phyloP scores from a whole-genome alignment of 2,888 invertebrate species.

The Esperia sulphurella region DNA sequence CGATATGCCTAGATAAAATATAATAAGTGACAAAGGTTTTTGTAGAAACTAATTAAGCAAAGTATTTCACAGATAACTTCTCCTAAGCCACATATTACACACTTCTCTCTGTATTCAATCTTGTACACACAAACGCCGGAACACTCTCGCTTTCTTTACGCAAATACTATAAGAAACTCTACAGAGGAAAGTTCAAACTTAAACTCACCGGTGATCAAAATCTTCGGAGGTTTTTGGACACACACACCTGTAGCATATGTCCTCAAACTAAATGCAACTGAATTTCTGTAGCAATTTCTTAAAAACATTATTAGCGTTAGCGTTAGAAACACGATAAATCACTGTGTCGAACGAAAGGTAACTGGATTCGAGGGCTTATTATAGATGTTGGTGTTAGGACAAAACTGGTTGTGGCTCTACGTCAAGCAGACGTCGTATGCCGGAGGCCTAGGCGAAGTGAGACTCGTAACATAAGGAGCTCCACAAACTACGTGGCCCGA shows the following conservation, averaged over 20 bases:
- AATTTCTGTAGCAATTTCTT: constrained; percentile 42
- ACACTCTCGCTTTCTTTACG: constrained; percentile 7
- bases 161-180: neutral
- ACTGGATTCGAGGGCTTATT: constrained; percentile 39
- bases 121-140: too few species aligned
- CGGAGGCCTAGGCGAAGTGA: constrained; percentile 31
- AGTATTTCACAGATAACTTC: too few species aligned
- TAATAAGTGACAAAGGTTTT: too few species aligned
- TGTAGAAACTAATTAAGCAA: too few species aligned
- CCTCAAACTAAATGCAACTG: constrained; percentile 40
- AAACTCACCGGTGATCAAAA: constrained; percentile 79
- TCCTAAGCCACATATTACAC: too few species aligned
- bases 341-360: constrained; percentile 43
- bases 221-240: constrained; percentile 64
- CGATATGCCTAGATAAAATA: too few species aligned
- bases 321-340: constrained; percentile 46
- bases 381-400: constrained; percentile 31
- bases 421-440: neutral
- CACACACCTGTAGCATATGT: constrained; percentile 41
- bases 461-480: constrained; percentile 10
- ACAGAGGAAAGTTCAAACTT: constrained; percentile 2
- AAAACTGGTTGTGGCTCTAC: constrained; percentile 42
- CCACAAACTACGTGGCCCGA: too few species aligned
- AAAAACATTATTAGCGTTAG: constrained; percentile 35
- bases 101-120: too few species aligned